Conservation (phyloP, 2,888 invertebrate genomes). For the Cataglyphis rosenhaueri region DNA sequence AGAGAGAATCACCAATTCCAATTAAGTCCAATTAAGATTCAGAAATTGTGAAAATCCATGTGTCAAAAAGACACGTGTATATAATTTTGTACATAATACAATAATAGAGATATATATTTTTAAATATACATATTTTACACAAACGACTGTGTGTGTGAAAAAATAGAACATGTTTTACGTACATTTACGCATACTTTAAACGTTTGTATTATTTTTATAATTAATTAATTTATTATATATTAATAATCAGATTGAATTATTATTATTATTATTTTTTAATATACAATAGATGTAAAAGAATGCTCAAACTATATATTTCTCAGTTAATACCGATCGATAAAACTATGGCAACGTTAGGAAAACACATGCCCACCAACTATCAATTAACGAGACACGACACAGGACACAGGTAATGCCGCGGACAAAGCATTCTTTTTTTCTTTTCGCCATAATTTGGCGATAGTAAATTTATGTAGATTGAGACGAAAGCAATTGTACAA, state of each 20-base stretch:
- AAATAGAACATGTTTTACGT: neutral
- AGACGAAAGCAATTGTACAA: neutral
- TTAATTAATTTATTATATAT: constrained; percentile 11
- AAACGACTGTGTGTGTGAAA: neutral
- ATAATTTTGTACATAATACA: too few species aligned
- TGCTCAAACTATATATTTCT: neutral
- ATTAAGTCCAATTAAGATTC: too few species aligned
- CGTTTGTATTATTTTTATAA: neutral
- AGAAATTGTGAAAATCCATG: too few species aligned
- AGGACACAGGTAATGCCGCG: neutral
- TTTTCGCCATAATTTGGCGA: neutral
- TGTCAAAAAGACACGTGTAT: too few species aligned
- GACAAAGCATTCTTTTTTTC: neutral
- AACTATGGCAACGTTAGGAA: constrained; percentile 65
- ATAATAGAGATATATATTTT: too few species aligned
- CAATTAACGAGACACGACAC: neutral
- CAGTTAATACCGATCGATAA: constrained; percentile 59
- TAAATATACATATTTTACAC: neutral
- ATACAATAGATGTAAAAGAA: neutral
- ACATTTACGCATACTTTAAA: neutral
- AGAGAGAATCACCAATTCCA: too few species aligned
- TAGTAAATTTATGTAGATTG: constrained; percentile 2
- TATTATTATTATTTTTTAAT: neutral
- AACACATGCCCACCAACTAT: constrained; percentile 39
- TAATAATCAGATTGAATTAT: neutral